These are phyloP conservation scores for Copsychus sechellarum DNA, from an alignment of 2,113 vertebrate genomes.

Conservation along the genomic window DNA sequence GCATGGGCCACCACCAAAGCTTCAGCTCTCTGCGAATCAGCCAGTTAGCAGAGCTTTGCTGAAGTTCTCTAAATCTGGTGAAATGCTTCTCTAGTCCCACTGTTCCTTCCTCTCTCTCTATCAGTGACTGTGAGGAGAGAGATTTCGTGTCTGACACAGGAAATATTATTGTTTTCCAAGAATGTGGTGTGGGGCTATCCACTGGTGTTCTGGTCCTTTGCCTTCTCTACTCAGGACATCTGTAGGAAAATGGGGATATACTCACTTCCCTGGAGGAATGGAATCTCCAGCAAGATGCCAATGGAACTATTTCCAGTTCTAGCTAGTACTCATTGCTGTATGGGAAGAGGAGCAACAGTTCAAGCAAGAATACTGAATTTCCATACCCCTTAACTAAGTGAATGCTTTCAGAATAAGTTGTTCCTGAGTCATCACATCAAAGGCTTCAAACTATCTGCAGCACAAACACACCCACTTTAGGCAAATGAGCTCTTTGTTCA, in stretches of 20 bases:
- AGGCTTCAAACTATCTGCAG: conserved; percentile 39
- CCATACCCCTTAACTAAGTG: neutral
- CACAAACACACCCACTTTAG: conserved; percentile 48
- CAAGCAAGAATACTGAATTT: neutral
- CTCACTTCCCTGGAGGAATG: neutral
- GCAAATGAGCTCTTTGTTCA: conserved; percentile 55
- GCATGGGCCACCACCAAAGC: neutral
- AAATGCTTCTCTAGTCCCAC: neutral
- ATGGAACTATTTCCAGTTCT: neutral
- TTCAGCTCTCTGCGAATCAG: neutral
- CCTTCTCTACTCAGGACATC: neutral
- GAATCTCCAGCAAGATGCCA: neutral
- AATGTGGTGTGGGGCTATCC: neutral
- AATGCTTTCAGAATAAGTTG: conserved; percentile 33
- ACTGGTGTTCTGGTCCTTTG: neutral
- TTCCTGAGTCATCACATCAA: conserved; percentile 6
- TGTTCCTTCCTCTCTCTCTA: neutral
- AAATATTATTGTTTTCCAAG: neutral
- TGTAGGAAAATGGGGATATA: neutral
- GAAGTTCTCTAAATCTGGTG: conserved; percentile 2
- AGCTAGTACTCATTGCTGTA: neutral
- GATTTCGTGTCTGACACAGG: neutral
- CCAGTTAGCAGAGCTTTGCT: neutral
- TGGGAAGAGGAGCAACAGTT: neutral
- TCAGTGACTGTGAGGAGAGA: neutral